Conservation (phyloP, 2,888 invertebrate species). For the Reticulitermes lucifugus region DNA sequence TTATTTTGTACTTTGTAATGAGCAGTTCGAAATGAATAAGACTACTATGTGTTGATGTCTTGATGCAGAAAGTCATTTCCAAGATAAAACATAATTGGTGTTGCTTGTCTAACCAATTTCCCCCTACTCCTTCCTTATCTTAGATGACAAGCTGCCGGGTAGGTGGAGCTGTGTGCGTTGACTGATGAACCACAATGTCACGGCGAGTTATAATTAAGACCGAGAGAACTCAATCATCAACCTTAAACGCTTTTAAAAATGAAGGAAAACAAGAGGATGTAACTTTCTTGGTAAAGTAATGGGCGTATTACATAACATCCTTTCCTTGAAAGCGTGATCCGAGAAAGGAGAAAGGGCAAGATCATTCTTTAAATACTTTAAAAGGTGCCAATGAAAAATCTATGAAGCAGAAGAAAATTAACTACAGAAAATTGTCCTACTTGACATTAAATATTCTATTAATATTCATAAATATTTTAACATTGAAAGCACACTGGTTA, state of each 20-base stretch:
- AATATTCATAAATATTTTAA: too few species aligned
- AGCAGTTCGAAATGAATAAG: too few species aligned
- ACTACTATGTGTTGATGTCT: neutral
- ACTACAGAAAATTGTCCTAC: too few species aligned
- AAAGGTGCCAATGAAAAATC: neutral
- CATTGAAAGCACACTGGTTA: too few species aligned
- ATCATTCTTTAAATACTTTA: constrained; percentile 1
- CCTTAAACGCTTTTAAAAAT: neutral
- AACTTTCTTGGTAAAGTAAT: neutral
- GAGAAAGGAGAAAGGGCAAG: neutral
- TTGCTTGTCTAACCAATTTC: neutral
- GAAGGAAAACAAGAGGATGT: neutral
- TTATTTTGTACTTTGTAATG: too few species aligned
- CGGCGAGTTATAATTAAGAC: constrained; percentile 15
- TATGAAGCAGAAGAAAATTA: too few species aligned
- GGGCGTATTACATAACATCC: neutral
- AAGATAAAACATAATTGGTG: constrained; percentile 2
- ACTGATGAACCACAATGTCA: constrained; percentile 23
- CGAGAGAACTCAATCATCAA: constrained; percentile 19
- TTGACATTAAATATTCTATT: too few species aligned
- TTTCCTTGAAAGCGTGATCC: neutral
- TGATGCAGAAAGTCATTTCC: neutral
- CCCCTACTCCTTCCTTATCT: neutral
- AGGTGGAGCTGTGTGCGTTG: constrained; percentile 13
- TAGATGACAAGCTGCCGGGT: constrained; percentile 1